Conservation (phyloP, 2,888 invertebrate species). For the Peribatodes rhomboidaria region DNA sequence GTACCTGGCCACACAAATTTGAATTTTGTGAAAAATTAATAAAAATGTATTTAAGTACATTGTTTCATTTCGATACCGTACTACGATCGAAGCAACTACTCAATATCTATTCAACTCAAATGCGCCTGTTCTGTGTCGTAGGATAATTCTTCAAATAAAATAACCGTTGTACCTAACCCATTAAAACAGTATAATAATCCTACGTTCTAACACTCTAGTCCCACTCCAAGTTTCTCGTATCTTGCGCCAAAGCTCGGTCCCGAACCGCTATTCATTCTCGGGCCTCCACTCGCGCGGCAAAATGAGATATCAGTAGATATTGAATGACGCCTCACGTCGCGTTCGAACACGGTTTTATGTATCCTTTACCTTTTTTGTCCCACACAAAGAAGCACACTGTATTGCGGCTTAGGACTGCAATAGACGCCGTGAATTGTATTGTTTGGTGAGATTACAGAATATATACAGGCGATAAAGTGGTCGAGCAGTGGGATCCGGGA, state of each 20-base stretch:
- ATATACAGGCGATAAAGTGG: constrained; percentile 65
- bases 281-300: constrained; percentile 74
- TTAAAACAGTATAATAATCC: no score
- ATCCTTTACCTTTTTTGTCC: constrained; percentile 38
- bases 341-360: constrained; percentile 63
- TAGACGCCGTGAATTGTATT: constrained; percentile 62
- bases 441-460: constrained; percentile 63
- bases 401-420: constrained; percentile 55
- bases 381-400: constrained; percentile 59
- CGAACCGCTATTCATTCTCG: constrained; percentile 65
- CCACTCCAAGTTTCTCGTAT: no score
- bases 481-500: constrained; percentile 39
- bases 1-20: no score
- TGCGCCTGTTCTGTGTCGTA: no score
- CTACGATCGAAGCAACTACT: no score
- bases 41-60: no score
- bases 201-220: no score
- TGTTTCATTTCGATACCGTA: no score
- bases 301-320: constrained; percentile 84
- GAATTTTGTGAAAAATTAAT: no score
- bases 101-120: no score
- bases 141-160: no score
- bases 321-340: constrained; percentile 79
- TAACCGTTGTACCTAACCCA: no score
- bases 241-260: constrained; percentile 43